Evolutionary conservation across 2,113 vertebrate genomes (phyloP), one percentile per base, ranked within the genome.

Genomic region (Cromileptes altivelis): DNA sequence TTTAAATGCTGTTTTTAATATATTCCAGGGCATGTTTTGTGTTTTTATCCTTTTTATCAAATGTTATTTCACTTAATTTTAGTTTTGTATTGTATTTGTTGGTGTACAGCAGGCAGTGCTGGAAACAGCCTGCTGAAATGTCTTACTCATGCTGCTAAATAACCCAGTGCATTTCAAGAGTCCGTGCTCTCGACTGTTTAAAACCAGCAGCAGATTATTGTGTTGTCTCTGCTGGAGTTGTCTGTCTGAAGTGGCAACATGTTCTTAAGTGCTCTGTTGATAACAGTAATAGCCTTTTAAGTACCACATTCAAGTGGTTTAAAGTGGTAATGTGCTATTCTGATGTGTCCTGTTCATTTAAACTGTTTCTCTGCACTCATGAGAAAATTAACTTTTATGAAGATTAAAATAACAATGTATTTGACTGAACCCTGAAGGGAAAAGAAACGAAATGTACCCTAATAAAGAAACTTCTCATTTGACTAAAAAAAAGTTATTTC

Each of bases 221-320:
- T 1, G 11, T 9, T 2, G 61, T 65, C 49, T 63, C 73, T 49
- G 79, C n/a, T 37, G 63, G n/a, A 70, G 72, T 72, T 2, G 15
- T 18, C 45, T 3, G 21, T 69, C 30, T 79, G 52, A 69, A 63
- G 70, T 27, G 81, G 68, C 23, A 77, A 45, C 84, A 64, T 52
- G 55, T 73, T 72, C 72, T 83, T 85, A 65, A 75, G 82, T 21
- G 87, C 65, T 75, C 63, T 12, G 65, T 8, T 81, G 77, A 84
- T 81, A 79, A 60, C 77, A 79, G 63, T 82, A 71, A 82, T 49
- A 12, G 80, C 78, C 82, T 58, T 84, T 40, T 64, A 86, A 88
- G 65, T 10, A 9, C 45, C 45, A 17, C 78, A 7, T 61, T 84
- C 27, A 13, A 68, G 80, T 33, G 42, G 25, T 63, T 75, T 21